Conservation (phyloP, 1,140 invertebrate species). For the Bombus impatiens region DNA sequence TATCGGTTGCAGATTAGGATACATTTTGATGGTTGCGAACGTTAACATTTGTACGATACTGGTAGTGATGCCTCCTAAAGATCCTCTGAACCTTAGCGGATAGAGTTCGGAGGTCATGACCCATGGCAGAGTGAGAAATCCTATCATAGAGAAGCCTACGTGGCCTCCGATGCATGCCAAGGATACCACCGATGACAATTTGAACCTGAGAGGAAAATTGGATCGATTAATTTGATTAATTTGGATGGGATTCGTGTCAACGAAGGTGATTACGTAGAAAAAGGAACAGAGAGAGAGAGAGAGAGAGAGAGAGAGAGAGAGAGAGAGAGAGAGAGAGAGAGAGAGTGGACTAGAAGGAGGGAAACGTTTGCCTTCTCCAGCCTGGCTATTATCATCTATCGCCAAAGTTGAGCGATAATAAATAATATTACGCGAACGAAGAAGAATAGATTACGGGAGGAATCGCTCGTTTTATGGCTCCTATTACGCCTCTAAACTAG, state of each 20-base stretch:
- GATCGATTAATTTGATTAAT: background rate
- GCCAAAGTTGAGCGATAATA: too few species aligned
- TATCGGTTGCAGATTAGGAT: constrained; percentile 84
- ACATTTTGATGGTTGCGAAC: constrained; percentile 88
- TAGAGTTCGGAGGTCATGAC: constrained; percentile 90
- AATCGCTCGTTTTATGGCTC: too few species aligned
- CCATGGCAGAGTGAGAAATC: constrained; percentile 89
- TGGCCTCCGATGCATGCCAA: constrained; percentile 86
- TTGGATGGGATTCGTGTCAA: background rate
- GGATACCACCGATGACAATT: constrained; percentile 80
- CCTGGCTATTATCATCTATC: too few species aligned
- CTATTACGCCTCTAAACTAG: too few species aligned
- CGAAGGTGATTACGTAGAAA: background rate
- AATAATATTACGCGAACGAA: too few species aligned
- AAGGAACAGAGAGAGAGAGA: background rate
- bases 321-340: too few species aligned
- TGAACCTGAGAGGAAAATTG: constrained; percentile 58
- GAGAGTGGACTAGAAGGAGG: too few species aligned
- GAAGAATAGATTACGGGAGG: too few species aligned
- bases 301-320: too few species aligned
- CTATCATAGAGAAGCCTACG: constrained; percentile 88
- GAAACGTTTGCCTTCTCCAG: too few species aligned
- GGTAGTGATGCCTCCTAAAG: constrained; percentile 87
- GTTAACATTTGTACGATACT: constrained; percentile 88
- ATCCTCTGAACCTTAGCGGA: constrained; percentile 86